Evolutionary conservation across 2,113 vertebrate species (phyloP).

Genomic region (Aphelocoma coerulescens): DNA sequence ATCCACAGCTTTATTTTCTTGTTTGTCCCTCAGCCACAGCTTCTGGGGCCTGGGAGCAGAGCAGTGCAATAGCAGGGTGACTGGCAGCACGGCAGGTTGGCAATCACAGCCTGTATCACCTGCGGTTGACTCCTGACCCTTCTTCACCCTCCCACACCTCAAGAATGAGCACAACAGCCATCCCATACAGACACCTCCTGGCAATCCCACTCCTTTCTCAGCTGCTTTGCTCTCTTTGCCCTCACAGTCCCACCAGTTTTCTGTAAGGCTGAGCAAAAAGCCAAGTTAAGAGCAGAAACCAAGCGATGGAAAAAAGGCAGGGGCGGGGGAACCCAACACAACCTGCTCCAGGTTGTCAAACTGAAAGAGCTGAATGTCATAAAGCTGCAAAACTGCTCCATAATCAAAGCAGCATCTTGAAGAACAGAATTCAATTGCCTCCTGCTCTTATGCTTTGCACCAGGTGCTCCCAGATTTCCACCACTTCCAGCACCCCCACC

Average conservation of each 20-base stretch:
- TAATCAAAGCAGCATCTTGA: background rate
- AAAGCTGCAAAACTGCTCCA: background rate
- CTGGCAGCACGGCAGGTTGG: background rate
- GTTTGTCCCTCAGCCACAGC: background rate
- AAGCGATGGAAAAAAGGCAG: background rate
- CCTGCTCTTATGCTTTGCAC: background rate
- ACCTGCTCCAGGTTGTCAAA: background rate
- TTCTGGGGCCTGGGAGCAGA: background rate
- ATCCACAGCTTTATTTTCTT: background rate
- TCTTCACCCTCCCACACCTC: background rate
- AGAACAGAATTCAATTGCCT: background rate
- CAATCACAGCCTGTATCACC: background rate
- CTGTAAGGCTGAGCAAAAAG: background rate
- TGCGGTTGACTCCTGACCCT: background rate
- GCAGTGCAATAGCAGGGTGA: background rate
- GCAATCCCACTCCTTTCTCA: background rate
- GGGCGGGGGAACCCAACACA: background rate
- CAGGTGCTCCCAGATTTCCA: background rate
- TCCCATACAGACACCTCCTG: background rate
- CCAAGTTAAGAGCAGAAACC: slow-evolving; percentile 3
- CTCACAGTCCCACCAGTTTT: background rate
- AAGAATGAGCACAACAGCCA: background rate
- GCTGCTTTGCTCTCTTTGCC: background rate
- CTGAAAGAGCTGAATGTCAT: background rate
- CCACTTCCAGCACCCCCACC: background rate